Base-by-base conservation (phyloP, 2,888 invertebrate species). In the Candidula unifasciata region DNA sequence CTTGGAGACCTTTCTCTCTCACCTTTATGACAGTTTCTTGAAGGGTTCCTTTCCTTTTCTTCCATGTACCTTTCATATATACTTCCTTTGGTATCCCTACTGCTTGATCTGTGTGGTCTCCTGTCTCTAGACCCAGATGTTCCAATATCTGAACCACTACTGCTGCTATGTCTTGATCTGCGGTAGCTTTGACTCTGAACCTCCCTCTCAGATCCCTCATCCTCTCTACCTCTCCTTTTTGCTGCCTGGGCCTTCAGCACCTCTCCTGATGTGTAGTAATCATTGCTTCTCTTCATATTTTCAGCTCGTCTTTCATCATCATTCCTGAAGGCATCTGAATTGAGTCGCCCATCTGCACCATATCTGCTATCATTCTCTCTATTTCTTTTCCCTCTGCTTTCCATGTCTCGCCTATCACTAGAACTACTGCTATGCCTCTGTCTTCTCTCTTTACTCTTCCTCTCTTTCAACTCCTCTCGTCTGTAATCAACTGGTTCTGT, bases 351-450 rank as follows among this genome's bases (percentile, higher is more conserved):
- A 44, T 84, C 83, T 24, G 73, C 78, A 37, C 66, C 44, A 16
- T 44, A 71, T 52, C 83, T 69, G n/a, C 73, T 73, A 30, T 84
- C 80, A 37, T 18, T 21, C 13, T 80, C 79, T 8, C 71, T 64
- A 21, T 35, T 69, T 18, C 27, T 69, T 30, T 44, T 77, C 2
- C 69, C 69, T 24, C 64, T 64, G 13, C 30, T 35, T 21, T 68
- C 79, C 33, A 57, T n/a, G 16, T 78, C 78, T n/a, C 77, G 68
- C 68, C 69, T 52, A 27, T 84, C 84, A 66, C 71, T 84, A 18
- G 84, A 80, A 27, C 84, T 84, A 44, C 84, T 84, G 35, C 80
- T 84, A 35, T 84, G 84, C 33, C 84, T 80, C 16, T 80, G 37
- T 35, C 66, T 52, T 21, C 73, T 79, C 30, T 79, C 79, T 30